Evolutionary conservation across 2,797 vertebrate species (phyloP).

Genomic region (Darevskia mixta): DNA sequence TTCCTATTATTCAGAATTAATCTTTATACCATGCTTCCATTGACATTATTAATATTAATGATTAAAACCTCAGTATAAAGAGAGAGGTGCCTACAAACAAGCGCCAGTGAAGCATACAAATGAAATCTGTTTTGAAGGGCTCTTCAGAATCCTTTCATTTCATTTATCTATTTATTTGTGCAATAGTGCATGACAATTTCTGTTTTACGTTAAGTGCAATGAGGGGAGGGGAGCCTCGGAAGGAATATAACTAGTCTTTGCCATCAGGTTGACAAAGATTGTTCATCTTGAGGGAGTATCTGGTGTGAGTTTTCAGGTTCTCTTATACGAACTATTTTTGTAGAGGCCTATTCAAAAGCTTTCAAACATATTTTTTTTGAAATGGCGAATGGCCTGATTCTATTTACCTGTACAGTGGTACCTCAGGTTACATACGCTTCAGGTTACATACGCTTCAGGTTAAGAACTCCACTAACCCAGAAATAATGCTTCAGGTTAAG

Average conservation of each 20-base stretch:
- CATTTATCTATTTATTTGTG: constrained; percentile 26
- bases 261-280: constrained; percentile 48
- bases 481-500: too few species aligned
- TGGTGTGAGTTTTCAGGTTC: constrained; percentile 63
- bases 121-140: constrained; percentile 60
- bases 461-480: too few species aligned
- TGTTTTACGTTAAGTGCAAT: constrained; percentile 42
- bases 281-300: constrained; percentile 71
- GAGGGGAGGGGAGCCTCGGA: constrained; percentile 40
- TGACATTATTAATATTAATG: constrained; percentile 60
- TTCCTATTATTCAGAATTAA: constrained; percentile 57
- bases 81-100: constrained; percentile 54
- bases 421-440: too few species aligned
- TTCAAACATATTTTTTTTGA: constrained; percentile 50
- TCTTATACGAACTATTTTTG: constrained; percentile 65
- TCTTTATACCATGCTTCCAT: constrained; percentile 59
- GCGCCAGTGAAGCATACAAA: constrained; percentile 46
- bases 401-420: constrained; percentile 50
- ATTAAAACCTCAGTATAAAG: constrained; percentile 59
- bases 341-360: constrained; percentile 68
- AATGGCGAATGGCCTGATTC: constrained; percentile 64
- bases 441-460: too few species aligned
- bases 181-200: constrained; percentile 39
- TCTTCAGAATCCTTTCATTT: constrained; percentile 55
- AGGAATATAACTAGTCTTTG: constrained; percentile 49